Evolutionary conservation across 2,797 vertebrate genomes (phyloP).

Genomic region (Gadopsis marmoratus): DNA sequence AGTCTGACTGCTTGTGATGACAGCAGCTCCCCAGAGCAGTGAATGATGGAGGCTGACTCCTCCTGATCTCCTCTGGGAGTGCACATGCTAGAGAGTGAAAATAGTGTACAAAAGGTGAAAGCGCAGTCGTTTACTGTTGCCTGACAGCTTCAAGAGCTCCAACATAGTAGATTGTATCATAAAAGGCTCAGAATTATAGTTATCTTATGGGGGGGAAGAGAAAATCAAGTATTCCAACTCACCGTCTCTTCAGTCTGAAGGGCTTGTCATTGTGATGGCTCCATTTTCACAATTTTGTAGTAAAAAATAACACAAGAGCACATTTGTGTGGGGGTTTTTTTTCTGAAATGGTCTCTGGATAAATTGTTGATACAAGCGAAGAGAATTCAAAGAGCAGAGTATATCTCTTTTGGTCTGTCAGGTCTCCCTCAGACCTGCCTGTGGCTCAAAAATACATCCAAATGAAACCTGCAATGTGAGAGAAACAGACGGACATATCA

Average conservation of each 20-base stretch:
- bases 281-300: constrained; percentile 31
- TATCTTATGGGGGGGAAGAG: not conserved
- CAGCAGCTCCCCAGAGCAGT: constrained; percentile 46
- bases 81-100: constrained; percentile 41
- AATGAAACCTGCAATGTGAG: constrained; percentile 35
- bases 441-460: constrained; percentile 40
- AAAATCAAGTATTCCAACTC: constrained; percentile 57
- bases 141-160: constrained; percentile 20
- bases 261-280: constrained; percentile 43
- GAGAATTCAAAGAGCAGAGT: constrained; percentile 22
- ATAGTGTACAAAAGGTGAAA: constrained; percentile 42
- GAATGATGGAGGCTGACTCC: constrained; percentile 43
- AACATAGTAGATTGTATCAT: not conserved
- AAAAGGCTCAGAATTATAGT: constrained; percentile 10
- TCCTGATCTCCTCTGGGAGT: constrained; percentile 46
- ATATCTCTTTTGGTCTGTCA: constrained; percentile 12
- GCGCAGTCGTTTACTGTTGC: constrained; percentile 23
- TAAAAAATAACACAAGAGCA: not conserved
- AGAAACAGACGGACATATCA: constrained; percentile 24
- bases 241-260: constrained; percentile 63
- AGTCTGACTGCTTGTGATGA: constrained; percentile 27
- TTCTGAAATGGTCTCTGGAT: not conserved
- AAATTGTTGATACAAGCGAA: not conserved
- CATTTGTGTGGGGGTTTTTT: not conserved
- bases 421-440: constrained; percentile 6